Base-by-base conservation (phyloP, 2,888 invertebrate genomes). In the Caenorhabditis becei region DNA sequence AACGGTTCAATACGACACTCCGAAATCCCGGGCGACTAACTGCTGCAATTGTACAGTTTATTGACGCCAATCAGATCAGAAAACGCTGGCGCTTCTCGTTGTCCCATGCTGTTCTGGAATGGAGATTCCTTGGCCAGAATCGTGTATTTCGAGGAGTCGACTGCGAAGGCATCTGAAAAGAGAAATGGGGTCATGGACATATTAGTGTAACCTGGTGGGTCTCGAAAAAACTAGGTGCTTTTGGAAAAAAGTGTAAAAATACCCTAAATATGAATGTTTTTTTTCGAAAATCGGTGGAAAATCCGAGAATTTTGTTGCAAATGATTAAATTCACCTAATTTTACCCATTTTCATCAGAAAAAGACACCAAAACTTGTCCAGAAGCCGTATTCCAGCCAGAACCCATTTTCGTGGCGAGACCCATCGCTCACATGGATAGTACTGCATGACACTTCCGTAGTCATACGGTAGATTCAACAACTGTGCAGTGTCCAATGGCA, bases 381-480 rank as follows among this genome's bases (percentile, higher is more conserved):
- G n/a, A n/a, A n/a, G n/a, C n/a, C n/a, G n/a, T n/a, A n/a, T n/a
- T n/a, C n/a, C n/a, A n/a, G n/a, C n/a, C n/a, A n/a, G n/a, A n/a
- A n/a, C n/a, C n/a, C n/a, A n/a, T n/a, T n/a, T n/a, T n/a, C n/a
- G n/a, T n/a, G n/a, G n/a, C n/a, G n/a, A 35, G 35, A 8, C 35
- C 35, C 14, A 14, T 11, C 7, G 7, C 49, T 49, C 18, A 81
- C 77, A 81, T 51, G 77, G 77, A 66, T 53, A 77, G 67, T 86
- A 86, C 65, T 86, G 84, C 86, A 86, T 86, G 18, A 86, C 84
- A 74, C 84, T 84, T 56, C 86, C 86, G 20, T 82, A 83, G 37
- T 86, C 84, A 74, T 83, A 86, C 2, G 67, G 63, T 3, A 79
- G 11, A 18, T 69, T 71, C 41, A 83, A 44, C 18, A 81, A 62